Percentiles rank a stretch among this genome's conserved stretches.
phyloP scores from a whole-genome alignment of 2,888 invertebrate genomes.

The Meganola albula region DNA sequence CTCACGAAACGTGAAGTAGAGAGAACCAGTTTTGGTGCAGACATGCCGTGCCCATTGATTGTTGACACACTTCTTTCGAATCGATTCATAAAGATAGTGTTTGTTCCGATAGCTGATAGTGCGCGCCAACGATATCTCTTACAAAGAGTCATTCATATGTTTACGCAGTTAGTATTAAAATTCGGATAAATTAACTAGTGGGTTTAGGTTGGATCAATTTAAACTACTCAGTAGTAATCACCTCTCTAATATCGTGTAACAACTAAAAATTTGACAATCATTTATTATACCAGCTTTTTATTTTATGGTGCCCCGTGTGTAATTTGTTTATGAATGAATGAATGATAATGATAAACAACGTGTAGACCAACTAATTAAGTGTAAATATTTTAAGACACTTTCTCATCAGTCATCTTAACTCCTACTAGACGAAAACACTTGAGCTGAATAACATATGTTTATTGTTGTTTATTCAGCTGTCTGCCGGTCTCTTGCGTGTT shows the following conservation, averaged over 20 bases:
- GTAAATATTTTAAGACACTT: constrained; percentile 11
- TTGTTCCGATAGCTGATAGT: constrained; percentile 10
- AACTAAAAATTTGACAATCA: too few relatives aligned
- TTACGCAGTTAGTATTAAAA: background rate
- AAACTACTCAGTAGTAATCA: too few relatives aligned
- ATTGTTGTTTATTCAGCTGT: constrained; percentile 26
- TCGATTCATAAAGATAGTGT: constrained; percentile 16
- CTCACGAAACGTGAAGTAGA: constrained; percentile 28
- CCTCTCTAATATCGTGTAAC: too few relatives aligned
- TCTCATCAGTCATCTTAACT: too few relatives aligned
- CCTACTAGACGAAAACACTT: constrained; percentile 14
- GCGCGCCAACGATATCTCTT: constrained; percentile 7
- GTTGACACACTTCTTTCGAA: constrained; percentile 37
- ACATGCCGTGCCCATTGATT: constrained; percentile 30
- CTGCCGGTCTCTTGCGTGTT: too few relatives aligned
- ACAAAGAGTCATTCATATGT: background rate
- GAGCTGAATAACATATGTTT: constrained; percentile 24
- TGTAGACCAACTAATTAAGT: too few relatives aligned
- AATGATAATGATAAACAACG: too few relatives aligned
- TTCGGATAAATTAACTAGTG: too few relatives aligned
- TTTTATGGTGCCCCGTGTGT: too few relatives aligned
- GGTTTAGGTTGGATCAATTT: too few relatives aligned
- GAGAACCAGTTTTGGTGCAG: constrained; percentile 37
- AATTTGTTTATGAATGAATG: too few relatives aligned
- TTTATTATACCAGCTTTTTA: too few relatives aligned